phyloP scores from a whole-genome alignment of 2,888 invertebrate genomes.

The Galerucella pusilla region DNA sequence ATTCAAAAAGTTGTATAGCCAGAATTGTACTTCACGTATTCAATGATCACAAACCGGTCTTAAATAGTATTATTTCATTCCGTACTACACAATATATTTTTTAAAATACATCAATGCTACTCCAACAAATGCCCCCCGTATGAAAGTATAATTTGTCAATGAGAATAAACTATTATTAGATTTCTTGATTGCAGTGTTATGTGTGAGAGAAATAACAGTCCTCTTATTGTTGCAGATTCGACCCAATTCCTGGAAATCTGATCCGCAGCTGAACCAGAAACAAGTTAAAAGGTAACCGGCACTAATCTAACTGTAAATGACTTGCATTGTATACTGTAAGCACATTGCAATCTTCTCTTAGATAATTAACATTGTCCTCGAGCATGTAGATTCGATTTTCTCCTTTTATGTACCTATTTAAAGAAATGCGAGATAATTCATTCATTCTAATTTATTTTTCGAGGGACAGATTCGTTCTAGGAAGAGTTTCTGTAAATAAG shows the following conservation, averaged over 20 bases:
- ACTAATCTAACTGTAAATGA: slow-evolving; percentile 12
- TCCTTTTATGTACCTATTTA: background rate
- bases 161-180: no score
- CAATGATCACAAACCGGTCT: no score
- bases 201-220: slow-evolving; percentile 32
- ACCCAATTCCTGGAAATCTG: slow-evolving; percentile 63
- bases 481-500: background rate
- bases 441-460: background rate
- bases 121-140: no score
- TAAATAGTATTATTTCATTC: no score
- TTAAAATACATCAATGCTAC: no score
- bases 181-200: slow-evolving; percentile 18
- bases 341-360: slow-evolving; percentile 3
- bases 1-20: no score
- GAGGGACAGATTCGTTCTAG: background rate
- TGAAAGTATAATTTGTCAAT: no score
- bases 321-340: background rate
- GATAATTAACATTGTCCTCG: background rate
- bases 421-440: background rate
- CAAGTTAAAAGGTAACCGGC: slow-evolving; percentile 58
- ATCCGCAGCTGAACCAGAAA: slow-evolving; percentile 61
- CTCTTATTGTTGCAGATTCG: slow-evolving; percentile 57
- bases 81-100: no score
- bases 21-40: no score
- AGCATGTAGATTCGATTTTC: background rate